These are phyloP conservation scores for Larimichthys crocea DNA, from an alignment of 2,113 vertebrate species.

Conservation along the genomic window DNA sequence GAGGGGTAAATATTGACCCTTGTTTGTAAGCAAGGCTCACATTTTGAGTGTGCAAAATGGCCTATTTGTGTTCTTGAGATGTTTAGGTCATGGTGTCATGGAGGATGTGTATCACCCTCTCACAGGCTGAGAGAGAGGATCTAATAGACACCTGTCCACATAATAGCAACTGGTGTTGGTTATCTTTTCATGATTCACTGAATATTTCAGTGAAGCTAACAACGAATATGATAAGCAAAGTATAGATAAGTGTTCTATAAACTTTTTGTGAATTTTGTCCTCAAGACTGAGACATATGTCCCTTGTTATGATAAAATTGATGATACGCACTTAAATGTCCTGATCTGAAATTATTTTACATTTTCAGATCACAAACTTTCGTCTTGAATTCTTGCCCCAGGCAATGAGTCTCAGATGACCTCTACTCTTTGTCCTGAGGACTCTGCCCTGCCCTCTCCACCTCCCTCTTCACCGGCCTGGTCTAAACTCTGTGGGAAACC, in stretches of 20 bases:
- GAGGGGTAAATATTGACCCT: constrained; percentile 72
- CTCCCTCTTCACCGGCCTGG: constrained; percentile 56
- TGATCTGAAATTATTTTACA: constrained; percentile 18
- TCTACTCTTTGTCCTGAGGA: constrained; percentile 70
- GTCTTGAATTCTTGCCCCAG: constrained; percentile 31
- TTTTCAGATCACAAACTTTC: constrained; percentile 40
- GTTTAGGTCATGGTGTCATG: constrained; percentile 68
- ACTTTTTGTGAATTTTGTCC: neutral
- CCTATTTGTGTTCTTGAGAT: constrained; percentile 67
- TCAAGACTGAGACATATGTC: neutral
- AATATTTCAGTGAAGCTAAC: constrained; percentile 10
- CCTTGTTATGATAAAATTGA: neutral
- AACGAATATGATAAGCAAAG: neutral
- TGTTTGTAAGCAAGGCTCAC: constrained; percentile 71
- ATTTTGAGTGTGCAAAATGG: constrained; percentile 63
- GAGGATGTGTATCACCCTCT: constrained; percentile 48
- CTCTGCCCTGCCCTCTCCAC: constrained; percentile 62
- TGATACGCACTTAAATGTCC: neutral
- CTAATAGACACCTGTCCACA: constrained; percentile 68
- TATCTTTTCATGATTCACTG: constrained; percentile 54
- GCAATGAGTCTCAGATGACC: constrained; percentile 66
- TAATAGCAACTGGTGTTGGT: constrained; percentile 24
- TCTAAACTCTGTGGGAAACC: constrained; percentile 80
- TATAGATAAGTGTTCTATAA: neutral
- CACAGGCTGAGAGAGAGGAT: constrained; percentile 44